These are phyloP conservation scores for Actenoides lindsayi DNA, from an alignment of 2,113 vertebrate species.

Conservation along the genomic window DNA sequence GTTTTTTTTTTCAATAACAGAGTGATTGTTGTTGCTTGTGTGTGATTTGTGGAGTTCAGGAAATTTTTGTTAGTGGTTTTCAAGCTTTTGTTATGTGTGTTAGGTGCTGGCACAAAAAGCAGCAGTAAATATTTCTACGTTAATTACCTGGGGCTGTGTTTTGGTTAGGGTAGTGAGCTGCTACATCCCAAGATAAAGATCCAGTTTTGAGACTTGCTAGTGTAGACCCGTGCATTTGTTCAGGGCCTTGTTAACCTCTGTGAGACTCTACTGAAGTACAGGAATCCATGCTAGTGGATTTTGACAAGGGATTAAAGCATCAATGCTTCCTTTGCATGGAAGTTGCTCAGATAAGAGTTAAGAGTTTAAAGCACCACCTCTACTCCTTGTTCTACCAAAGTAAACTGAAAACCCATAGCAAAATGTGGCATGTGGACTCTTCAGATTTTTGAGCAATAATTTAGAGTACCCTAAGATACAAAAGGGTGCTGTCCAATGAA, in stretches of 20 bases:
- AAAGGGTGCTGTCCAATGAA: background rate
- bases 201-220: background rate
- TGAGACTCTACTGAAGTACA: background rate
- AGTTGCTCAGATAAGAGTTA: background rate
- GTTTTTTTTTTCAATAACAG: background rate
- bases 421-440: background rate
- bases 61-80: slow-evolving; percentile 4
- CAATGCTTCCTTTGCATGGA: background rate
- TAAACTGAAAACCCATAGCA: background rate
- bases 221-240: background rate
- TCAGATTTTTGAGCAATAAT: background rate
- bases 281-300: background rate
- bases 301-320: background rate
- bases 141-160: background rate
- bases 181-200: background rate
- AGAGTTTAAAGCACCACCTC: background rate
- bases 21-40: background rate
- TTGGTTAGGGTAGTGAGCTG: background rate
- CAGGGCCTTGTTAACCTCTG: background rate
- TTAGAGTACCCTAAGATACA: background rate
- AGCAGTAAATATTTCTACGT: background rate
- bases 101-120: background rate
- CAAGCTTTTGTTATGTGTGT: background rate
- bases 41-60: background rate
- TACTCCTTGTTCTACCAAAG: background rate